A percentile compares a stretch with the other conserved stretches of the same genome.
These are phyloP conservation scores for Cecropterus lyciades DNA, from an alignment of 1,140 invertebrate species.

Conservation along the genomic window DNA sequence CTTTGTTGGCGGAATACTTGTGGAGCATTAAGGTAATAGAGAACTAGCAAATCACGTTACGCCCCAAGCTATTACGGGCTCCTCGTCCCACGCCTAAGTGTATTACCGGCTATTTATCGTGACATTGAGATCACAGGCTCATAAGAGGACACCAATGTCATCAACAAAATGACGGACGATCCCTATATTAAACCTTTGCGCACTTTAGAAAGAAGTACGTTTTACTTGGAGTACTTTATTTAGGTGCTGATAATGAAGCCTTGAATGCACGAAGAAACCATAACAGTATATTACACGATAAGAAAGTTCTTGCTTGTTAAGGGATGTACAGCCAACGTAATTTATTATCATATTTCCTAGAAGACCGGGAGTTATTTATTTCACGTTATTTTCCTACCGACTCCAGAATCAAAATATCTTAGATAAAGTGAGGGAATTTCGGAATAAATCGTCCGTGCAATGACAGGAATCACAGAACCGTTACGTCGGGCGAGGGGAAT, in stretches of 20 bases:
- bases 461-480: conserved; percentile 39
- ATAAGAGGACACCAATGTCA: conserved; percentile 51
- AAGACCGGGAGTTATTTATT: conserved; percentile 26
- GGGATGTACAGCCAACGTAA: conserved; percentile 28
- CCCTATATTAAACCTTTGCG: conserved; percentile 51
- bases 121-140: conserved; percentile 60
- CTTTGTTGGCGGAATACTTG: conserved; percentile 64
- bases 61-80: conserved; percentile 60
- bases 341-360: conserved; percentile 36
- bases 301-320: conserved; percentile 34
- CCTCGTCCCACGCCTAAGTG: conserved; percentile 58
- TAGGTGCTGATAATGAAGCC: conserved; percentile 33
- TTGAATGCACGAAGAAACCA: conserved; percentile 30
- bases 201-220: conserved; percentile 26
- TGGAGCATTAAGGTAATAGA: conserved; percentile 67
- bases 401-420: conserved; percentile 31
- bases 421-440: conserved; percentile 26
- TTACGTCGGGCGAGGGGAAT: conserved; percentile 31
- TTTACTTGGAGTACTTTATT: conserved; percentile 11
- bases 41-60: conserved; percentile 69
- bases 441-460: conserved; percentile 37
- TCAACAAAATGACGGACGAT: conserved; percentile 50
- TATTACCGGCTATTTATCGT: conserved; percentile 73
- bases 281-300: conserved; percentile 32
- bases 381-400: conserved; percentile 25